Evolutionary conservation across 2,888 invertebrate genomes (phyloP), one percentile per base, ranked within the genome.

Genomic region (Dasypolia templi): DNA sequence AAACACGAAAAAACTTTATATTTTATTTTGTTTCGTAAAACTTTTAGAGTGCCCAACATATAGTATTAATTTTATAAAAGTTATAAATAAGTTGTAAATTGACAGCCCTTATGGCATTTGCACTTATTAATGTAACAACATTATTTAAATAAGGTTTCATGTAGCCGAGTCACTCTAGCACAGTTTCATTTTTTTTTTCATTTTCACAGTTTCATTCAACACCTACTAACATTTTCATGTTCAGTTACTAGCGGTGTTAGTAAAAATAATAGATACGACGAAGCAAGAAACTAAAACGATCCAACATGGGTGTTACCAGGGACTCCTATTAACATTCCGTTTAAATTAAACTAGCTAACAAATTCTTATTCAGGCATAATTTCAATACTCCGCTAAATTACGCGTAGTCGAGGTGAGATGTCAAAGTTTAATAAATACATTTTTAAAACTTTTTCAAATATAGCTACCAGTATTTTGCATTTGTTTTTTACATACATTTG

Each of bases 241-340:
- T 55, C 65, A 64, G 71, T 67, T 74, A 74, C 62, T 61, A 72
- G 64, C 62, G 9, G 58, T 66, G 56, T 76, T 74, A 83, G 51
- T 69, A 69, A 64, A 65, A 67, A 51, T 63, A 64, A 55, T 61
- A 63, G 58, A 69, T 61, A 32, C n/a, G 61, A 77, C 63, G 65
- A 79, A 72, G 66, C 61, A 59, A 66, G 42, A 44, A 79, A 69
- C 42, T 63, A 55, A 58, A 63, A 65, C 46, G 35, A 63, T 49
- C 19, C 26, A 80, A 51, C 9, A 72, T 46, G 65, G 53, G 26
- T 58, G 26, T 75, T 61, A 67, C 75, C 58, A 58, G n/a, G 29
- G 26, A 66, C 35, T 61, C 26, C 61, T 68, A 55, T 17, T 17
- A 29, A 22, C 39, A 49, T 76, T 51, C 39, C 32, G 9, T 39